Evolutionary conservation across 2,113 vertebrate genomes (phyloP), one percentile per base, ranked within the genome.

Genomic region (Lepisosteus osseus): DNA sequence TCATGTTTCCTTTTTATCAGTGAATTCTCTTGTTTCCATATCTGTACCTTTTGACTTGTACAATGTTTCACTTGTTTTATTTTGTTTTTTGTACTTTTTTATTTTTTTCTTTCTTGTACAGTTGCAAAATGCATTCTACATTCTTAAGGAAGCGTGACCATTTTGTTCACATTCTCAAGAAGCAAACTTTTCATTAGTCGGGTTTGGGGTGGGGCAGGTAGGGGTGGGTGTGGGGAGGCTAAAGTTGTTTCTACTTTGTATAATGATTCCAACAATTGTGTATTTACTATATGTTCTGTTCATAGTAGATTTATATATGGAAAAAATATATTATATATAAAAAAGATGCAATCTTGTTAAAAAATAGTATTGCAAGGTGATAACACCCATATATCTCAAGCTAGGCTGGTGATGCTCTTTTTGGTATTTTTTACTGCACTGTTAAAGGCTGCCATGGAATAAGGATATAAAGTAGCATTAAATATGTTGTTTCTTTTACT

Each of bases 291-390:
- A 84, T 88, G 86, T 89, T 93, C 84, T 92, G 90, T 92, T 92
- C 78, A 92, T 90, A 92, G 82, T 91, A 93, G 90, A 93, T 91
- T 92, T 93, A 83, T 93, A 92, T 92, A 88, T 90, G 71, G 80
- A 57, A 72, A 77, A 85, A 74, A 81, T 87, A 78, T 87, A 84
- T 91, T 87, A 88, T 87, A 88, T 88, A 87, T 86, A 83, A 82
- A 82, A 76, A 87, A 80, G 81, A 82, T 89, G 85, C 85, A 77
- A 85, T 81, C 84, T 86, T 86, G 76, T 87, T 88, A 75, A 78
- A 82, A 79, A 76, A 81, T 82, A 73, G 78, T 85, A 82, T 87
- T 86, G 79, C 81, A 80, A 86, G 80, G 71, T 76, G 74, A 83
- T 76, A 74, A 29, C 82, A 76, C 77, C 77, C 79, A 76, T 80